These are phyloP conservation scores for Isichthys henryi DNA, from an alignment of 2,113 vertebrate species.

Conservation along the genomic window DNA sequence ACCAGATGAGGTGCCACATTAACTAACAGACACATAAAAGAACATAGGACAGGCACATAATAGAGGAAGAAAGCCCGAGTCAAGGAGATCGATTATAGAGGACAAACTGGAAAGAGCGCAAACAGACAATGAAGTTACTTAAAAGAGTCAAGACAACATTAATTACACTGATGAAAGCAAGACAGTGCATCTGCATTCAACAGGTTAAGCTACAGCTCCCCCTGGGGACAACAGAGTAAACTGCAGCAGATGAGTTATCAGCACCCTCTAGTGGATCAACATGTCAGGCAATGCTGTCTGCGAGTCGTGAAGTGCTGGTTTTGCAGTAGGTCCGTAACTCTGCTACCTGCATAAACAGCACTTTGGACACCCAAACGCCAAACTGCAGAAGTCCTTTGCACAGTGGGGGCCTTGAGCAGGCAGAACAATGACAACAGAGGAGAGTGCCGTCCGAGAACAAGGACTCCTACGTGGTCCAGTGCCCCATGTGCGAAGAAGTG, in stretches of 20 bases:
- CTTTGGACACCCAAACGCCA: slow-evolving; percentile 52
- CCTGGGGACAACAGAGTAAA: background rate
- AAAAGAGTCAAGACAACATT: background rate
- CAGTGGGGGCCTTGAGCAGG: background rate
- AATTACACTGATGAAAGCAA: background rate
- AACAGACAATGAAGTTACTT: background rate
- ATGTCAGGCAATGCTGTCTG: slow-evolving; percentile 10
- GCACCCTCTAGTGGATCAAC: background rate
- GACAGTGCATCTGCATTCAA: background rate
- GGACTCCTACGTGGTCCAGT: background rate
- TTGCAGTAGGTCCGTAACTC: slow-evolving; percentile 53
- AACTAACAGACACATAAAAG: background rate
- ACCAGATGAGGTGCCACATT: background rate
- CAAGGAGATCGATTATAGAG: background rate
- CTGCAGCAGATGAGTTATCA: background rate
- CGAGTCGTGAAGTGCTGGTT: slow-evolving; percentile 60
- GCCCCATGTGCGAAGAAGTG: slow-evolving; percentile 48
- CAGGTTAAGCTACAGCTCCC: background rate
- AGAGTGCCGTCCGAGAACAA: background rate
- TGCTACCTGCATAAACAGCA: slow-evolving; percentile 67
- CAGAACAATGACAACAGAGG: background rate
- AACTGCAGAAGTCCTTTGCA: background rate
- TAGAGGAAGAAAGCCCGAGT: background rate
- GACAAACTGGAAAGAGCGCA: background rate
- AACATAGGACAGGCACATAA: too few relatives aligned